A percentile compares a stretch with the other conserved stretches of the same genome.
phyloP scores from a whole-genome alignment of 2,797 vertebrate genomes.

The Coracias cyanogaster region DNA sequence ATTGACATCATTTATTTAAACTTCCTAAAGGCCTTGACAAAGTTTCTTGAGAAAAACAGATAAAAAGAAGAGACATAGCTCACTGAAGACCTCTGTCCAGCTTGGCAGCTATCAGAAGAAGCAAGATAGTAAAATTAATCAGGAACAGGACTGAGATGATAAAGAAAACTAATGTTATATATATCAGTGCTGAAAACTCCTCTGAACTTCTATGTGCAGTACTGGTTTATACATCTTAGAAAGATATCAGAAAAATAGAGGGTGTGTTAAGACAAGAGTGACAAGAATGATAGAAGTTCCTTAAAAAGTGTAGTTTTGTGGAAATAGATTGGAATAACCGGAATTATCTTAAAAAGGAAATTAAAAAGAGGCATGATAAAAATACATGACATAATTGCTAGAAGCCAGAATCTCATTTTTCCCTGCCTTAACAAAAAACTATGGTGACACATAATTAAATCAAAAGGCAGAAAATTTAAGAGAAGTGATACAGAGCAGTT shows the following conservation, averaged over 20 bases:
- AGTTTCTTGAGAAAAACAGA: background rate
- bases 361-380: background rate
- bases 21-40: background rate
- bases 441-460: background rate
- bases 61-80: background rate
- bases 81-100: background rate
- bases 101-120: background rate
- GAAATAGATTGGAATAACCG: background rate
- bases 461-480: background rate
- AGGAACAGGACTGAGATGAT: background rate
- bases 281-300: background rate
- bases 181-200: background rate
- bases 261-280: background rate
- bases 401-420: background rate
- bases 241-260: background rate
- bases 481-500: background rate
- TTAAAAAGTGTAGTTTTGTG: background rate
- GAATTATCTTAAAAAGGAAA: background rate
- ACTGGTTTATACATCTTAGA: background rate
- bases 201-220: background rate
- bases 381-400: background rate
- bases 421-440: background rate
- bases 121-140: background rate
- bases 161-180: background rate
- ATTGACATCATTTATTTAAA: background rate